A percentile compares a stretch with the other conserved stretches of the same genome.
Conservation (phyloP, 2,113 vertebrate species). For the Corythornis cristatus region DNA sequence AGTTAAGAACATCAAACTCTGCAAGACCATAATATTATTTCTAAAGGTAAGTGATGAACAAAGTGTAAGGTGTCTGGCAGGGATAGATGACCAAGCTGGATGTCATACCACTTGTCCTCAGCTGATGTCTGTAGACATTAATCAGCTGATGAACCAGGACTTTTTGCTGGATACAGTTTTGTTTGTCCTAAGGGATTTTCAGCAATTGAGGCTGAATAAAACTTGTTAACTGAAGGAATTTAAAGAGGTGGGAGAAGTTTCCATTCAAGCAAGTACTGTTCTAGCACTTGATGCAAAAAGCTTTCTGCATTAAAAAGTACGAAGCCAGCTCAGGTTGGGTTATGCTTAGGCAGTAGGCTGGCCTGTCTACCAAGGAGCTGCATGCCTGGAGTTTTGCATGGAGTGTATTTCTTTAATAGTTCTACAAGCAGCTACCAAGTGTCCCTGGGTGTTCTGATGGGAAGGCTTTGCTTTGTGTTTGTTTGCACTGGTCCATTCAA, state of each 20-base stretch:
- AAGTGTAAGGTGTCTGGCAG: not conserved
- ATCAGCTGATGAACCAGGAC: not conserved
- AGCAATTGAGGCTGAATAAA: not conserved
- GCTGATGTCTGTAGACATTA: not conserved
- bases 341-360: not conserved
- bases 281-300: not conserved
- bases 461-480: not conserved
- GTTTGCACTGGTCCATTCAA: rapidly evolving
- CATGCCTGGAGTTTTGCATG: not conserved
- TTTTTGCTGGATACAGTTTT: not conserved
- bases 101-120: not conserved
- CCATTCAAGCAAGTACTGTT: not conserved
- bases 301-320: not conserved
- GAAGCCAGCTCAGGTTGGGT: not conserved
- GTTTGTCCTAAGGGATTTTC: not conserved
- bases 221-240: not conserved
- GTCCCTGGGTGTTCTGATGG: not conserved
- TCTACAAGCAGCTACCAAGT: not conserved
- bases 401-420: not conserved
- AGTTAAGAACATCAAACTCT: not conserved
- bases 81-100: not conserved
- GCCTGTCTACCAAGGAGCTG: not conserved
- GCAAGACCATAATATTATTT: not conserved
- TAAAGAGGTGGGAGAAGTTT: rapidly evolving
- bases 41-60: not conserved